Evolutionary conservation across 2,888 invertebrate genomes (phyloP).

Genomic region (Tanaodytes sp.): DNA sequence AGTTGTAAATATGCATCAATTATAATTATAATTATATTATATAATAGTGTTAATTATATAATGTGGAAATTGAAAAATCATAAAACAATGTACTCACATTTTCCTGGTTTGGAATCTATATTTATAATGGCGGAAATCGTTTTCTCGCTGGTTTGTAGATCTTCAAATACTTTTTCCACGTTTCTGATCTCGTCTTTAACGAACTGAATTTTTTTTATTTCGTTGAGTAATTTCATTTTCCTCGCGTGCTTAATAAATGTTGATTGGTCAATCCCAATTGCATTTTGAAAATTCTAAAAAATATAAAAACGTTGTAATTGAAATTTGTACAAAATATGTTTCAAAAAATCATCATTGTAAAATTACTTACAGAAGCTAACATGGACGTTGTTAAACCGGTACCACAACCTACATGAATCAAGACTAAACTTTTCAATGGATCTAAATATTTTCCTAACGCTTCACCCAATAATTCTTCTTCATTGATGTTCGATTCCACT

Average conservation of each 20-base stretch:
- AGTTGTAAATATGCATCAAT: too few species aligned
- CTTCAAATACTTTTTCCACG: constrained; percentile 25
- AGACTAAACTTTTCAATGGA: neutral
- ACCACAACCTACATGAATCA: constrained; percentile 35
- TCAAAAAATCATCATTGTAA: too few species aligned
- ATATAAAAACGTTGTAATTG: too few species aligned
- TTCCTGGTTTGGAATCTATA: constrained; percentile 19
- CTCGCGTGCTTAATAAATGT: constrained; percentile 23
- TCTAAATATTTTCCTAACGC: constrained; percentile 14
- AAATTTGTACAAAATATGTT: too few species aligned
- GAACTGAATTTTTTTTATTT: constrained; percentile 7
- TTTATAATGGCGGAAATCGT: constrained; percentile 23
- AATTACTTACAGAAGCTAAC: constrained; percentile 18
- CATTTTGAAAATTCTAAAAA: constrained; percentile 24
- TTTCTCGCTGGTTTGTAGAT: constrained; percentile 1
- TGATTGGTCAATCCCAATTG: constrained; percentile 21
- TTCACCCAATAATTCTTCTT: constrained; percentile 21
- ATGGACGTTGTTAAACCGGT: constrained; percentile 27
- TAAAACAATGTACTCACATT: constrained; percentile 32
- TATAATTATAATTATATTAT: too few species aligned
- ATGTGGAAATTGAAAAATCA: neutral
- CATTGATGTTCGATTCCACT: constrained; percentile 5
- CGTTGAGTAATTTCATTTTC: constrained; percentile 10
- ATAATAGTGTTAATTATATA: too few species aligned
- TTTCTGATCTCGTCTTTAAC: constrained; percentile 26